These are phyloP conservation scores for Agrypnia vestita DNA, from an alignment of 1,140 invertebrate genomes.

Conservation along the genomic window DNA sequence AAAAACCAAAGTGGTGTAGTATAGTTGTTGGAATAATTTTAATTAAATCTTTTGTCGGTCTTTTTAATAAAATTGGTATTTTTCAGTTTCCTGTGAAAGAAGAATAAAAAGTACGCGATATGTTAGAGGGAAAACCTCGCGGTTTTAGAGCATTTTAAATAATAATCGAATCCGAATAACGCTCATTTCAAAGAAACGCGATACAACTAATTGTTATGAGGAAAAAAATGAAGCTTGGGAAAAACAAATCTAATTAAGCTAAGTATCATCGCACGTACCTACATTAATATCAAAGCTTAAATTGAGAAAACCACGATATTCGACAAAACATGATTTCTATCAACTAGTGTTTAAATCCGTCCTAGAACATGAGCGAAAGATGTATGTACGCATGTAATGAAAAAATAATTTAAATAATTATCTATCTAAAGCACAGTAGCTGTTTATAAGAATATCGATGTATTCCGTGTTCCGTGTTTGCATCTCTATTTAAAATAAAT, in stretches of 20 bases:
- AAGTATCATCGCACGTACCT: neutral
- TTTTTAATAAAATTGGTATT: neutral
- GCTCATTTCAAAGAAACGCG: neutral
- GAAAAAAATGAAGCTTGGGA: neutral
- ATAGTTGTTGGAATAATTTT: no score
- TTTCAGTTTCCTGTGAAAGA: neutral
- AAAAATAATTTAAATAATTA: no score
- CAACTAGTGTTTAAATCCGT: no score
- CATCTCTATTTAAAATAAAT: no score
- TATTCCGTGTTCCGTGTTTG: no score
- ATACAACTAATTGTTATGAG: neutral
- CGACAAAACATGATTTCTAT: no score
- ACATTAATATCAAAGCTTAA: neutral
- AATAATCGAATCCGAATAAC: neutral
- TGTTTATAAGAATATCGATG: no score
- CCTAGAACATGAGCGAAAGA: no score
- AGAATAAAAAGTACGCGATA: neutral
- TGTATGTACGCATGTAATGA: no score
- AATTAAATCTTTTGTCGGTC: neutral
- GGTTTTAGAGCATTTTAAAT: neutral
- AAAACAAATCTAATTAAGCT: neutral
- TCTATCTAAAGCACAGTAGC: no score
- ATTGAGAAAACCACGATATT: no score
- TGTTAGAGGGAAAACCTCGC: neutral
- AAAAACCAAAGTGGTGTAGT: neutral